Conservation (phyloP, 2,888 invertebrate genomes). For the Drosophila siamana region DNA sequence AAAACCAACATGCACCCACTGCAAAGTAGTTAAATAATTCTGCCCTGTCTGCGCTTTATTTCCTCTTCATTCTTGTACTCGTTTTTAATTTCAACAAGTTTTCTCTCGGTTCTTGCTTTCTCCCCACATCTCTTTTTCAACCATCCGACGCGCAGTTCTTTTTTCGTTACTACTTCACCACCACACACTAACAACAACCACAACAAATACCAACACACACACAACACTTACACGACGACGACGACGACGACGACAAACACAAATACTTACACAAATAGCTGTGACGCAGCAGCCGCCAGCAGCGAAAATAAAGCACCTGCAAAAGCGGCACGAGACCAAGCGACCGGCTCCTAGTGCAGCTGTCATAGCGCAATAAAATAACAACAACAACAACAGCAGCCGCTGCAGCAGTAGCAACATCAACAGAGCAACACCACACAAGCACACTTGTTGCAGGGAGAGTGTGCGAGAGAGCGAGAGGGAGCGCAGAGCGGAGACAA, state of each 20-base stretch:
- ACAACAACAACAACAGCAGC: conserved; percentile 41
- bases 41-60: conserved; percentile 82
- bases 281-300: conserved; percentile 28
- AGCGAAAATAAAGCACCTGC: conserved; percentile 54
- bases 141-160: conserved; percentile 75
- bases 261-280: conserved; percentile 16
- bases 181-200: conserved; percentile 50
- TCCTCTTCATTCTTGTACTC: conserved; percentile 69
- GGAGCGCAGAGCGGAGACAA: conserved; percentile 23
- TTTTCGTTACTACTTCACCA: conserved; percentile 74
- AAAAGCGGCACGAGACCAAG: conserved; percentile 62
- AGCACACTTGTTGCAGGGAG: conserved; percentile 68
- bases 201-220: conserved; percentile 39
- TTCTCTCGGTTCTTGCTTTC: conserved; percentile 68
- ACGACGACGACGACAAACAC: conserved; percentile 27
- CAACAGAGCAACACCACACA: conserved; percentile 12
- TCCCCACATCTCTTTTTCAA: conserved; percentile 55
- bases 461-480: conserved; percentile 16
- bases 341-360: conserved; percentile 64
- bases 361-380: conserved; percentile 40
- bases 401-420: conserved; percentile 34
- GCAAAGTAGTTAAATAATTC: conserved; percentile 82
- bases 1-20: conserved; percentile 74
- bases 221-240: conserved; percentile 26
- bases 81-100: conserved; percentile 80